phyloP scores from a whole-genome alignment of 2,888 invertebrate species.

The Carabus problematicus region DNA sequence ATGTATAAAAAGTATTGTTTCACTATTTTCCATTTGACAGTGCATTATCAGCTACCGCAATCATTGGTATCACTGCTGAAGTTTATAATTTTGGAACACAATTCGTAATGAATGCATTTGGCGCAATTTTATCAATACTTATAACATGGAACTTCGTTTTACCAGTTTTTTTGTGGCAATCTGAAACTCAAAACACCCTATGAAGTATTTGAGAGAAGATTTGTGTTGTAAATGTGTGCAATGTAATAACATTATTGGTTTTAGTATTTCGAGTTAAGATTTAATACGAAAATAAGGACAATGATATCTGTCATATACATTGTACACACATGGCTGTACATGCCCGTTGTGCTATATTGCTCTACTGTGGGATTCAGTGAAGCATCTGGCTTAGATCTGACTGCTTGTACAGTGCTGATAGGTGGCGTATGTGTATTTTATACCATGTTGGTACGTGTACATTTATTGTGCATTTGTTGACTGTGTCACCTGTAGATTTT shows the following conservation, averaged over 20 bases:
- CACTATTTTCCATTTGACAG: background rate
- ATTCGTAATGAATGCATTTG: background rate
- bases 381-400: constrained; percentile 9
- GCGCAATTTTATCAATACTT: constrained; percentile 16
- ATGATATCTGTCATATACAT: constrained; percentile 14
- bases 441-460: constrained; percentile 19
- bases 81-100: constrained; percentile 25
- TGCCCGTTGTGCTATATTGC: constrained; percentile 18
- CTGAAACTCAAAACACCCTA: constrained; percentile 21
- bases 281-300: background rate
- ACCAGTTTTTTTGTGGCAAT: constrained; percentile 21
- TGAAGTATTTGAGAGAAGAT: constrained; percentile 15
- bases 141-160: constrained; percentile 20
- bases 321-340: background rate
- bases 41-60: constrained; percentile 16
- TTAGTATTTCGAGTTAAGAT: constrained; percentile 22
- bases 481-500: too few species aligned
- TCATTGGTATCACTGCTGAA: constrained; percentile 25
- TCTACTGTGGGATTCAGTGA: constrained; percentile 3
- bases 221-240: too few species aligned
- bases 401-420: background rate
- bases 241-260: constrained; percentile 7
- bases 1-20: too few species aligned
- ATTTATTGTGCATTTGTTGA: too few species aligned
- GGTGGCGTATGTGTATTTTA: constrained; percentile 21